These are phyloP conservation scores for Tympanuchus pallidicinctus DNA, from an alignment of 2,113 vertebrate species.

Conservation along the genomic window DNA sequence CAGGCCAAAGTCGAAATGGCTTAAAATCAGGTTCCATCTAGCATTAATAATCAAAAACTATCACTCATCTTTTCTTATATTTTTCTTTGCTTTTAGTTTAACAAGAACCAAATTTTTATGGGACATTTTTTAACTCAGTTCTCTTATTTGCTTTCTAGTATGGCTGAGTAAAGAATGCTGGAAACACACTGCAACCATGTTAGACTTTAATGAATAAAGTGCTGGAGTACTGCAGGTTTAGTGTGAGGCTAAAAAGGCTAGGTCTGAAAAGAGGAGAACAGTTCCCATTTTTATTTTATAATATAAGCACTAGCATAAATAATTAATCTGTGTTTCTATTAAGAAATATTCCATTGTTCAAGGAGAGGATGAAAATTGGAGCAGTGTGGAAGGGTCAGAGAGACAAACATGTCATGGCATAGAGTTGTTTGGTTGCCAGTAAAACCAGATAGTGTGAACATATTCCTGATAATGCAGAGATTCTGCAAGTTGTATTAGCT, in stretches of 20 bases:
- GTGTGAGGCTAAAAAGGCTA: neutral
- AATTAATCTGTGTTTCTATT: constrained; percentile 32
- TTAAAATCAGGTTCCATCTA: neutral
- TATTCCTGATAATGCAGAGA: neutral
- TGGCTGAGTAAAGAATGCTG: neutral
- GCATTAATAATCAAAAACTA: neutral
- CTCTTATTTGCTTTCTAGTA: neutral
- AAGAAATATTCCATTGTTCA: neutral
- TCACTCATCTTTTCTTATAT: neutral
- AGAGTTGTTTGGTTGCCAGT: neutral
- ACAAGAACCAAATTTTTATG: neutral
- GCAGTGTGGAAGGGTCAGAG: neutral
- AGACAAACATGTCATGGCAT: neutral
- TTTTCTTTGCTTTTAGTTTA: neutral
- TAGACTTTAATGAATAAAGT: constrained; percentile 55
- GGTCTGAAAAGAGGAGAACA: neutral
- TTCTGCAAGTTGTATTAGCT: neutral
- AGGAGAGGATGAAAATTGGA: neutral
- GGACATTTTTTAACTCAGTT: neutral
- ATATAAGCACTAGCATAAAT: constrained; percentile 15
- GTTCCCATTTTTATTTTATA: constrained; percentile 55
- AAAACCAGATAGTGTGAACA: neutral
- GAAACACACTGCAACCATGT: neutral
- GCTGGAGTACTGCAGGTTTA: neutral
- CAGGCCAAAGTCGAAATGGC: neutral